Evolutionary conservation across 2,113 vertebrate genomes (phyloP).

Genomic region (Lophura nycthemera): DNA sequence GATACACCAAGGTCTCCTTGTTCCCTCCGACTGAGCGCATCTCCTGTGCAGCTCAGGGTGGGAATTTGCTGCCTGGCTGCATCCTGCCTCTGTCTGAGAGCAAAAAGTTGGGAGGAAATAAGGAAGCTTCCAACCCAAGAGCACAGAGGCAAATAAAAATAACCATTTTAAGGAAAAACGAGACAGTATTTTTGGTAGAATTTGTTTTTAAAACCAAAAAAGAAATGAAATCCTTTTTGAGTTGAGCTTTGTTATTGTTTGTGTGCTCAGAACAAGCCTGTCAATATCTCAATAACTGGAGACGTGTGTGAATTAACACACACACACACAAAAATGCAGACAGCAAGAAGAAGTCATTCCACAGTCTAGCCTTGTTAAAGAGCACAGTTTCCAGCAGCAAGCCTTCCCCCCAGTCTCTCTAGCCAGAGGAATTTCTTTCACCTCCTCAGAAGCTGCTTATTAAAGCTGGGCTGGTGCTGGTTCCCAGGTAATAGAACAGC

Average conservation of each 20-base stretch:
- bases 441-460: constrained; percentile 59
- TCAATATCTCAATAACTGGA: constrained; percentile 24
- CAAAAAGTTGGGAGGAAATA: not conserved
- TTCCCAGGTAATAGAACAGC: constrained; percentile 73
- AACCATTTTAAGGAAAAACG: not conserved
- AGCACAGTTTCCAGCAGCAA: constrained; percentile 68
- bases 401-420: constrained; percentile 46
- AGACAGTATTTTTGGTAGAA: not conserved
- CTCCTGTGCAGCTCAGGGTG: not conserved
- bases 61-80: not conserved
- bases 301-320: constrained; percentile 48
- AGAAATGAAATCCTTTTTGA: not conserved
- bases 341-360: constrained; percentile 75
- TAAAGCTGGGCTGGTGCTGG: constrained; percentile 62
- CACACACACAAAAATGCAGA: constrained; percentile 69
- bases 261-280: not conserved
- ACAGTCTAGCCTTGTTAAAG: constrained; percentile 78
- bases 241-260: not conserved
- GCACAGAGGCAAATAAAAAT: not conserved
- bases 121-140: not conserved
- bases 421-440: constrained; percentile 73
- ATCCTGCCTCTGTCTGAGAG: not conserved
- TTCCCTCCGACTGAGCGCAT: not conserved
- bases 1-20: not conserved
- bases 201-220: not conserved